These are phyloP conservation scores for Emys orbicularis DNA, from an alignment of 2,797 vertebrate genomes.

Conservation along the genomic window DNA sequence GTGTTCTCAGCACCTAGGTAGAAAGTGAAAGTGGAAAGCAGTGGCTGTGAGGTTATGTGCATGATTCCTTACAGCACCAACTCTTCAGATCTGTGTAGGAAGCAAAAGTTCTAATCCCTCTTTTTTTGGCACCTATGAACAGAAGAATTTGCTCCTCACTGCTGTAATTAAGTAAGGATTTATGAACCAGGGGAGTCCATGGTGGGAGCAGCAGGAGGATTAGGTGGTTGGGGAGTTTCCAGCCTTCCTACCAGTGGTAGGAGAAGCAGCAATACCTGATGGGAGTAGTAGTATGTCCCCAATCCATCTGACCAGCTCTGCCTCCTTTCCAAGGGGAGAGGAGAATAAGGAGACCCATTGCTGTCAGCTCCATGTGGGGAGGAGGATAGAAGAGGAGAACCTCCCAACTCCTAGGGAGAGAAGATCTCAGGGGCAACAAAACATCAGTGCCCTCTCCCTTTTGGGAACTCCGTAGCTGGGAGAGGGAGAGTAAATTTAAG, in stretches of 20 bases:
- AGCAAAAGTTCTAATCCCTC: constrained; percentile 30
- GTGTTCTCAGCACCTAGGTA: not conserved
- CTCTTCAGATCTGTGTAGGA: constrained; percentile 52
- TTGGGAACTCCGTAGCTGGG: not conserved
- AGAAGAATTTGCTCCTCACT: not conserved
- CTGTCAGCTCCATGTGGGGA: not conserved
- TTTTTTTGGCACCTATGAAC: constrained; percentile 41
- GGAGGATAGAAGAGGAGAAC: not conserved
- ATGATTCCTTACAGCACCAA: constrained; percentile 28
- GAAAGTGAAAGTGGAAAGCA: not conserved
- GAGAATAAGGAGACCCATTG: not conserved
- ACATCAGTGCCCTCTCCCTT: not conserved
- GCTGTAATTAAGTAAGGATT: not conserved
- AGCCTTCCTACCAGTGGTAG: not conserved
- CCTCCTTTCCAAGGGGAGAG: rapidly evolving
- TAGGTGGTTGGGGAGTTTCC: not conserved
- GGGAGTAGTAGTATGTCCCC: not conserved
- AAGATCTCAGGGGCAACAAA: not conserved
- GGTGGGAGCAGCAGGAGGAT: not conserved
- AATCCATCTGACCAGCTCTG: not conserved
- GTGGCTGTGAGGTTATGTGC: not conserved
- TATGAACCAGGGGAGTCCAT: not conserved
- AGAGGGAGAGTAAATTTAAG: not conserved
- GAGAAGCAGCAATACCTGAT: not conserved
- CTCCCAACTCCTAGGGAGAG: not conserved